Evolutionary conservation across 1,140 invertebrate genomes (phyloP), one percentile per base, ranked within the genome.

Genomic region (Danaus melanippus): DNA sequence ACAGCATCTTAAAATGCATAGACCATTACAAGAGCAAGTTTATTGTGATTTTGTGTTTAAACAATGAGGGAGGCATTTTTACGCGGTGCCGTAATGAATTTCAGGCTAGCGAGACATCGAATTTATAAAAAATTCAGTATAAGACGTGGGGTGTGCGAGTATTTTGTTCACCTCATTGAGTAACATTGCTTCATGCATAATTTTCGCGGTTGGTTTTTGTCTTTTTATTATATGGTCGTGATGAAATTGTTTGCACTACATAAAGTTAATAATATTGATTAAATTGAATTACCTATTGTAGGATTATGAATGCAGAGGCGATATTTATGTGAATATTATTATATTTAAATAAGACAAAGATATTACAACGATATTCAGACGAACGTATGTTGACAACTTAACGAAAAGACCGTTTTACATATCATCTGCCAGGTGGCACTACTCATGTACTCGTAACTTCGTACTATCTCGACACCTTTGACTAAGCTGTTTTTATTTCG

Each of bases 1-100:
- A 32, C 21, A 32, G 21, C 74, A 76, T 58, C 71, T 75, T 66
- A 81, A 79, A 77, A 79, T 80, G 76, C 76, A 80, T 77, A 76
- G 71, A 55, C 74, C 67, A 77, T 82, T 82, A 80, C 66, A 76
- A 53, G 67, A 70, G 60, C 56, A 71, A 75, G 66, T 79, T 82
- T 82, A 84, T 79, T 79, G 79, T 80, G 77, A 80, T 80, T 82
- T 79, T 78, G 65, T 69, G 77, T 77, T 84, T 82, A 84, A 82
- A 82, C 77, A 81, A 84, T 76, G 74, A 72, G 72, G 74, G 72
- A 60, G 71, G 69, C 60, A 53, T 80, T 84, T 81, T 81, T 77
- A 79, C 69, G 64, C 58, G 64, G 54, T 55, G 46, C 57, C 52
- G 69, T 81, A 84, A 82, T 82, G 81, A 84, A 84, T 84, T 81